phyloP scores from a whole-genome alignment of 2,113 vertebrate genomes.

The Gymnorhina tibicen region DNA sequence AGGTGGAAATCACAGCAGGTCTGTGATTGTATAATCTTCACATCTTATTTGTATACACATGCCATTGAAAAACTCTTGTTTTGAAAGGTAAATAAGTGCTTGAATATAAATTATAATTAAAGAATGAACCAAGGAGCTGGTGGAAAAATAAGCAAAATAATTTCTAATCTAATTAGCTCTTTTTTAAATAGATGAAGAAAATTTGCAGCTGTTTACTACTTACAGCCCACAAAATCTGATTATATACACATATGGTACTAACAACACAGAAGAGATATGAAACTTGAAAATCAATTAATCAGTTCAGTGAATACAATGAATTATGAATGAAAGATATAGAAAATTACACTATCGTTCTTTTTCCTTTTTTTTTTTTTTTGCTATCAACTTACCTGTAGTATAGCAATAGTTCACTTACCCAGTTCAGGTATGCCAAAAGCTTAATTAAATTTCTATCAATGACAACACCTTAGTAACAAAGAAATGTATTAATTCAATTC shows the following conservation, averaged over 20 bases:
- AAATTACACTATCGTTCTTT: not conserved
- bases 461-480: not conserved
- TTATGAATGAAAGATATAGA: not conserved
- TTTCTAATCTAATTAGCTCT: not conserved
- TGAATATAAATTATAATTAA: not conserved
- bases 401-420: not conserved
- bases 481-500: not conserved
- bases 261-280: not conserved
- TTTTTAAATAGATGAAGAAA: not conserved
- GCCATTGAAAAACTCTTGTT: not conserved
- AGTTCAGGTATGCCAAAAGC: not conserved
- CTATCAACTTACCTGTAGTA: not conserved
- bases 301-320: not conserved
- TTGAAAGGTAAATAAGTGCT: not conserved
- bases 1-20: too few relatives aligned
- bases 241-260: not conserved
- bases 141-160: not conserved
- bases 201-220: not conserved
- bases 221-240: not conserved
- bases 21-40: not conserved
- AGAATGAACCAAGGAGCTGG: not conserved
- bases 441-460: not conserved
- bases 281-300: not conserved
- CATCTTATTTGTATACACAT: not conserved
- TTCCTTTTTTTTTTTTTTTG: not conserved